phyloP scores from a whole-genome alignment of 2,113 vertebrate genomes.

The Chauna torquata region DNA sequence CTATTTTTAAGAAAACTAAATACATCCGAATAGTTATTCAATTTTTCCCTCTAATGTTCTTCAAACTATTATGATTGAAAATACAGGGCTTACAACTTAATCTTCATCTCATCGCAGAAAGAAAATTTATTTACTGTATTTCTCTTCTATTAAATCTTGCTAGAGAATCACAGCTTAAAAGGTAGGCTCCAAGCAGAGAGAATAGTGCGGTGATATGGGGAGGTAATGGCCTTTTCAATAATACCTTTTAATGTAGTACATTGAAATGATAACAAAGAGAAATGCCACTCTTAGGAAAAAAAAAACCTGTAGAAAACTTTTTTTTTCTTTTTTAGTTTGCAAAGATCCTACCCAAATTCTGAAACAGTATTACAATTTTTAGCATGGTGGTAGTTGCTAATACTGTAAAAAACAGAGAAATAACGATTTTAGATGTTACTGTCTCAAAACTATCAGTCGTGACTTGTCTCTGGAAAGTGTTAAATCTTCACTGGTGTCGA shows the following conservation, averaged over 20 bases:
- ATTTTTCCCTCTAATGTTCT: neutral
- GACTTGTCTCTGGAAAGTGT: neutral
- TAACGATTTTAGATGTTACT: neutral
- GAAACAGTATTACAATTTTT: neutral
- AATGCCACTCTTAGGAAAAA: neutral
- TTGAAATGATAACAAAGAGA: neutral
- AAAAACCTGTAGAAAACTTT: neutral
- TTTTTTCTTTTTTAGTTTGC: neutral
- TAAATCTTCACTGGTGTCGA: neutral
- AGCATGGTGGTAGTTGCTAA: neutral
- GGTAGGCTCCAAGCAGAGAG: neutral
- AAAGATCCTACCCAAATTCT: neutral
- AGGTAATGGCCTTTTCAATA: neutral
- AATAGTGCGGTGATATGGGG: neutral
- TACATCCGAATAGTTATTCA: neutral
- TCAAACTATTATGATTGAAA: neutral
- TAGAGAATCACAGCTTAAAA: neutral
- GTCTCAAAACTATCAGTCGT: neutral
- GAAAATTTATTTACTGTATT: neutral
- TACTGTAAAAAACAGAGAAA: neutral
- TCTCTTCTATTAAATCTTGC: neutral
- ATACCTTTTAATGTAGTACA: neutral
- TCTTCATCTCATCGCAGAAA: neutral
- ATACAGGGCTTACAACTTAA: neutral
- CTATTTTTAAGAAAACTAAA: neutral